Evolutionary conservation across 2,113 vertebrate genomes (phyloP).

Genomic region (Rhea americana): DNA sequence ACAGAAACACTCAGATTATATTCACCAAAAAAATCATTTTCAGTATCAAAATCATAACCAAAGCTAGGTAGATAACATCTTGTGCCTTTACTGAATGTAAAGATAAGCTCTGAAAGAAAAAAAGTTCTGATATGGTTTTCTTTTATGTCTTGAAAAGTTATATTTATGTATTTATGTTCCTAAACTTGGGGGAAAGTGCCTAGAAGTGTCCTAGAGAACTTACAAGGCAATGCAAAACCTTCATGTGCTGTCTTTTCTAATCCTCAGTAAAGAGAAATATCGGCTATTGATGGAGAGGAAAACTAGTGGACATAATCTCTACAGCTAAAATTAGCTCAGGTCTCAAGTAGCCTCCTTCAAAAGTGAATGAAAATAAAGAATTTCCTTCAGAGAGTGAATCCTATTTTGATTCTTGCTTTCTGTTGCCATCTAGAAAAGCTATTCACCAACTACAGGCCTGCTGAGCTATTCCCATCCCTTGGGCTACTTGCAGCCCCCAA

Average conservation of each 20-base stretch:
- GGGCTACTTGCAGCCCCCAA: not conserved
- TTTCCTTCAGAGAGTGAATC: not conserved
- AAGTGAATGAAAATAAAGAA: not conserved
- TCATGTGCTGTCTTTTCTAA: not conserved
- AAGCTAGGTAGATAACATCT: not conserved
- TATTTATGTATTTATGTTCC: not conserved
- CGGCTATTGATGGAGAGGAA: not conserved
- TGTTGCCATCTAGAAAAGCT: not conserved
- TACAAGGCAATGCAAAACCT: not conserved
- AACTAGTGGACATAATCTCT: not conserved
- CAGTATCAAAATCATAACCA: not conserved
- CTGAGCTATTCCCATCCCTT: not conserved
- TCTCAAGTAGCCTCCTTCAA: not conserved
- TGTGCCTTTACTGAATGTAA: not conserved
- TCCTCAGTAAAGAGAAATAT: not conserved
- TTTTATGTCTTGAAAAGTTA: not conserved
- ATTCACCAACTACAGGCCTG: not conserved
- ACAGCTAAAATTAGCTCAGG: not conserved
- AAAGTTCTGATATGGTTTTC: not conserved
- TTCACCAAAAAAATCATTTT: not conserved
- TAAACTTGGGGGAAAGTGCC: not conserved
- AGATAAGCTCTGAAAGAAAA: not conserved
- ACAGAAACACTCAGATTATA: not conserved
- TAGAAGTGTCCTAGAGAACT: not conserved
- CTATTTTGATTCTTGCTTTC: not conserved